Conservation (phyloP, 1,140 invertebrate species). For the Drosophila arawakana region DNA sequence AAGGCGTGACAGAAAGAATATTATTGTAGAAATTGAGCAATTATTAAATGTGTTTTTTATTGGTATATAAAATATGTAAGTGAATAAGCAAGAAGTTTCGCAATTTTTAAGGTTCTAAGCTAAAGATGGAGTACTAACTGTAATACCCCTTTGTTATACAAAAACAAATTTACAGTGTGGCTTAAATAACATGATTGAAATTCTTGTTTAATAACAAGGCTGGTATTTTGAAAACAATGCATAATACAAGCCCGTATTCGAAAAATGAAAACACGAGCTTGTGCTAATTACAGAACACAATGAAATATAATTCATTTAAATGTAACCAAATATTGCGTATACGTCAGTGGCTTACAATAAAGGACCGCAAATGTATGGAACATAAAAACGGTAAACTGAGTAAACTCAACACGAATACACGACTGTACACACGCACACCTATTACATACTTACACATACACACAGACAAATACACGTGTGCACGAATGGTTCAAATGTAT, state of each 20-base stretch:
- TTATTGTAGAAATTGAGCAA: too few relatives aligned
- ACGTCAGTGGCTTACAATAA: conserved; percentile 22
- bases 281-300: not conserved
- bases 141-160: too few relatives aligned
- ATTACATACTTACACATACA: conserved; percentile 5
- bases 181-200: conserved; percentile 1
- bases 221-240: not conserved
- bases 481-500: conserved; percentile 44
- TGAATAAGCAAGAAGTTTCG: too few relatives aligned
- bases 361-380: conserved; percentile 32
- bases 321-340: conserved; percentile 46
- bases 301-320: conserved; percentile 11
- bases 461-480: not conserved
- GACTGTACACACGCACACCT: conserved; percentile 16
- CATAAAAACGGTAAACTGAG: conserved; percentile 21
- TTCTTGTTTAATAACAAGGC: not conserved
- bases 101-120: too few relatives aligned
- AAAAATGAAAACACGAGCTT: conserved; percentile 1
- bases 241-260: too few relatives aligned
- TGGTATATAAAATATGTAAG: not conserved
- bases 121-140: too few relatives aligned
- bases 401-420: not conserved
- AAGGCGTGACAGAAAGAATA: not conserved
- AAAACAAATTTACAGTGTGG: not conserved
- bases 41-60: too few relatives aligned